A percentile compares a stretch with the other conserved stretches of the same genome.
Evolutionary conservation across 2,113 vertebrate species (phyloP).

Genomic region (Dicaeum eximium): DNA sequence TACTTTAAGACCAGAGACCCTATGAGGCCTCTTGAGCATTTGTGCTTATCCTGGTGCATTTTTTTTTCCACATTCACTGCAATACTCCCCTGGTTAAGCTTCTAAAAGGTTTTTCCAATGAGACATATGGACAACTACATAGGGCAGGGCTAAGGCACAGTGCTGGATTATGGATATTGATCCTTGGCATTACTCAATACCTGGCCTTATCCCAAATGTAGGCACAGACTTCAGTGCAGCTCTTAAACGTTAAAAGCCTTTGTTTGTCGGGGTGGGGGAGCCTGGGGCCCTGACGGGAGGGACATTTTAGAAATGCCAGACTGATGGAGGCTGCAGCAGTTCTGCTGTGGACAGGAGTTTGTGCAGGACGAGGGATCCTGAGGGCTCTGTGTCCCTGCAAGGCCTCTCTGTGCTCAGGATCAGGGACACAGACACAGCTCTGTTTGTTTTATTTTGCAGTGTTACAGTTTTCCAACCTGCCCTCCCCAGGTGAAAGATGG

Average conservation of each 20-base stretch:
- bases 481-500: not conserved
- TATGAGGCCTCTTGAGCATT: not conserved
- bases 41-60: not conserved
- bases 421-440: not conserved
- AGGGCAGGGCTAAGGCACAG: not conserved
- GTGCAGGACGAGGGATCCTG: not conserved
- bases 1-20: not conserved
- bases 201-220: not conserved
- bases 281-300: rapidly evolving
- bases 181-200: not conserved
- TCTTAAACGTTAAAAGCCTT: not conserved
- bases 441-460: not conserved
- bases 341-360: not conserved
- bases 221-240: not conserved
- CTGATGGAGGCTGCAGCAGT: conserved; percentile 2
- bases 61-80: not conserved
- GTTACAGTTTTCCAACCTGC: not conserved
- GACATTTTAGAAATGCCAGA: not conserved
- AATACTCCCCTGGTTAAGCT: not conserved
- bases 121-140: not conserved
- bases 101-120: not conserved
- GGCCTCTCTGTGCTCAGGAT: not conserved
- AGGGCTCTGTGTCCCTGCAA: not conserved
- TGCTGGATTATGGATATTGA: not conserved
- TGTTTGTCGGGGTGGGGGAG: not conserved